Percentiles rank a stretch among this genome's conserved stretches.
phyloP scores from a whole-genome alignment of 2,797 vertebrate genomes.

The Cheirogaleus major region DNA sequence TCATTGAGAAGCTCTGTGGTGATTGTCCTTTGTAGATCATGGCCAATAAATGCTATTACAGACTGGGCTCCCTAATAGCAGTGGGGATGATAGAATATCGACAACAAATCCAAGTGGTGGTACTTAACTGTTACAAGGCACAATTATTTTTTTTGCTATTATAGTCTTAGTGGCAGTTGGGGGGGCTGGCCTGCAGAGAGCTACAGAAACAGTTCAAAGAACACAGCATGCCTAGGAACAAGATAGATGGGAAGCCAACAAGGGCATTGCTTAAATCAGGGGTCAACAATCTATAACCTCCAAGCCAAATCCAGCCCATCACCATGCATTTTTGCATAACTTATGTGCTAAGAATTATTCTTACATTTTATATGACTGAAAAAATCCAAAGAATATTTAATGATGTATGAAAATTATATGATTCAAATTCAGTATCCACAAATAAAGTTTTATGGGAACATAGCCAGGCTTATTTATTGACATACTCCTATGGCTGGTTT shows the following conservation, averaged over 20 bases:
- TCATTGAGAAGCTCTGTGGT: background rate
- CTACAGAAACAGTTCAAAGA: background rate
- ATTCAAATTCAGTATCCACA: background rate
- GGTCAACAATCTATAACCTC: background rate
- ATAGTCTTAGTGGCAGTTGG: background rate
- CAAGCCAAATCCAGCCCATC: background rate
- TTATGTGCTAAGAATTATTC: background rate
- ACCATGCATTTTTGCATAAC: background rate
- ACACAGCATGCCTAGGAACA: background rate
- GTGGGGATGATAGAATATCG: background rate
- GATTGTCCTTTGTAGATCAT: background rate
- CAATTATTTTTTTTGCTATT: background rate
- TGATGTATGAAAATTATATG: background rate
- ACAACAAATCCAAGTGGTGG: background rate
- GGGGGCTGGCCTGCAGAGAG: background rate
- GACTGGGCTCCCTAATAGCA: background rate
- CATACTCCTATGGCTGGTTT: background rate
- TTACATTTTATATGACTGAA: background rate
- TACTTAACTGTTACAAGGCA: background rate
- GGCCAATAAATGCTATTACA: background rate
- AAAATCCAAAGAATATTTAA: background rate
- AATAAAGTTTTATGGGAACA: slow-evolving; percentile 35
- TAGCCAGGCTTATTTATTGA: background rate
- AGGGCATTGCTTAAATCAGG: background rate
- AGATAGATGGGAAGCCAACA: background rate